Evolutionary conservation across 2,797 vertebrate species (phyloP).

Genomic region (Knipowitschia caucasica): DNA sequence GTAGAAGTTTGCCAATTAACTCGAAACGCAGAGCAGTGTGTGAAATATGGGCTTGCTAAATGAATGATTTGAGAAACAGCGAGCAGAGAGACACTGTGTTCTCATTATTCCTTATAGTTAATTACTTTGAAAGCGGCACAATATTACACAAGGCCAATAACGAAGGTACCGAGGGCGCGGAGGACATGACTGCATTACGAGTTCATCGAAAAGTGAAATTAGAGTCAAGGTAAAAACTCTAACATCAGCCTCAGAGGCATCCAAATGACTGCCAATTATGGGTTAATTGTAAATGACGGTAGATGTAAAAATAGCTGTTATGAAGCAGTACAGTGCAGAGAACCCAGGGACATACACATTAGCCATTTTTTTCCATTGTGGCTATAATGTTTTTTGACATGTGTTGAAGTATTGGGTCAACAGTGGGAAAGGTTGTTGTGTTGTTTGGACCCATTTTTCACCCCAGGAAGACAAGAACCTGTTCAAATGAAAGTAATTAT

Average conservation of each 20-base stretch:
- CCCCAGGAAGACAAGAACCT: no score
- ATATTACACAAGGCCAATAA: slow-evolving; percentile 33
- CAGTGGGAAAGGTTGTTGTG: no score
- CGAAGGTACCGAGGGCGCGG: slow-evolving; percentile 8
- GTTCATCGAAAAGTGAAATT: slow-evolving; percentile 27
- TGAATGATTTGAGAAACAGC: slow-evolving; percentile 1
- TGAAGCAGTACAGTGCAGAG: no score
- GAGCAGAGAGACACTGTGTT: slow-evolving; percentile 3
- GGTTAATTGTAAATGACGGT: no score
- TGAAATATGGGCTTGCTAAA: slow-evolving; percentile 2
- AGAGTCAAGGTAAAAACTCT: slow-evolving; percentile 27
- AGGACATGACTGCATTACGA: slow-evolving; percentile 10
- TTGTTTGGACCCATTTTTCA: no score
- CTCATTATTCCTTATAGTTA: slow-evolving; percentile 25
- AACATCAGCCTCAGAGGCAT: slow-evolving; percentile 30
- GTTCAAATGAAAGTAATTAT: no score
- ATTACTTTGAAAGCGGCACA: slow-evolving; percentile 41
- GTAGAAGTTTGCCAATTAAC: not conserved
- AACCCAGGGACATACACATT: no score
- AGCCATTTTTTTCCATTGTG: no score
- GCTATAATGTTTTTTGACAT: no score
- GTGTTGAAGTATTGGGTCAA: no score
- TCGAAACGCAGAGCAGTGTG: not conserved
- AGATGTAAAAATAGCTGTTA: no score
- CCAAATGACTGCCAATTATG: slow-evolving; percentile 21